These are phyloP conservation scores for Microvelia longipes DNA, from an alignment of 1,140 invertebrate genomes.

Conservation along the genomic window DNA sequence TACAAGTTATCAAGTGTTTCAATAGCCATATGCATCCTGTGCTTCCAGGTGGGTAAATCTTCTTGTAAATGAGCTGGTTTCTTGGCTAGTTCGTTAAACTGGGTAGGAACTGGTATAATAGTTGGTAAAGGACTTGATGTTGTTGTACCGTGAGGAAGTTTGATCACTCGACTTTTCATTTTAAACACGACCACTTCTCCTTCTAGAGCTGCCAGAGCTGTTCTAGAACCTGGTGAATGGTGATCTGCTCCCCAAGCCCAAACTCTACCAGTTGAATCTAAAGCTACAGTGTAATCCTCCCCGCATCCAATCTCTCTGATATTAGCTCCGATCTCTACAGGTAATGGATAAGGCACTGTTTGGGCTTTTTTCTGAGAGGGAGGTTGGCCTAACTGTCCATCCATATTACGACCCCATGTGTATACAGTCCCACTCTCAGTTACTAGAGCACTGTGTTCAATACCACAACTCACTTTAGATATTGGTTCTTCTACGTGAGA, in stretches of 20 bases:
- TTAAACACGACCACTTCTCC: conserved; percentile 34
- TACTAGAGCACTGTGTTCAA: conserved; percentile 48
- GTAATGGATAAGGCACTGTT: conserved; percentile 32
- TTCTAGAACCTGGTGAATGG: conserved; percentile 29
- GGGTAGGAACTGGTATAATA: background rate
- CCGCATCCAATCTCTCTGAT: conserved; percentile 41
- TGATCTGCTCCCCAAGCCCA: conserved; percentile 49
- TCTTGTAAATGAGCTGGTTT: background rate
- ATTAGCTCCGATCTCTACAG: conserved; percentile 21
- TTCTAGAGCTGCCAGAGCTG: conserved; percentile 27
- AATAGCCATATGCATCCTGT: background rate
- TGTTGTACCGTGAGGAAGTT: conserved; percentile 27
- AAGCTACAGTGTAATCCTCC: conserved; percentile 51
- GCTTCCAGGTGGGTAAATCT: background rate
- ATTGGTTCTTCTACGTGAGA: conserved; percentile 39
- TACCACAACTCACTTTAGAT: conserved; percentile 42
- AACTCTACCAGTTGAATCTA: conserved; percentile 38
- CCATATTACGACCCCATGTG: conserved; percentile 51
- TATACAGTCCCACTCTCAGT: conserved; percentile 47
- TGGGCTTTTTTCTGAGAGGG: conserved; percentile 24
- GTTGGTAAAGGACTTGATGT: background rate
- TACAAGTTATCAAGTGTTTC: background rate
- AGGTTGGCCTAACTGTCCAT: conserved; percentile 52
- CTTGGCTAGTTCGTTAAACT: background rate
- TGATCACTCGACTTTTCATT: conserved; percentile 34